phyloP scores from a whole-genome alignment of 2,797 vertebrate species.

The Coendou prehensilis region DNA sequence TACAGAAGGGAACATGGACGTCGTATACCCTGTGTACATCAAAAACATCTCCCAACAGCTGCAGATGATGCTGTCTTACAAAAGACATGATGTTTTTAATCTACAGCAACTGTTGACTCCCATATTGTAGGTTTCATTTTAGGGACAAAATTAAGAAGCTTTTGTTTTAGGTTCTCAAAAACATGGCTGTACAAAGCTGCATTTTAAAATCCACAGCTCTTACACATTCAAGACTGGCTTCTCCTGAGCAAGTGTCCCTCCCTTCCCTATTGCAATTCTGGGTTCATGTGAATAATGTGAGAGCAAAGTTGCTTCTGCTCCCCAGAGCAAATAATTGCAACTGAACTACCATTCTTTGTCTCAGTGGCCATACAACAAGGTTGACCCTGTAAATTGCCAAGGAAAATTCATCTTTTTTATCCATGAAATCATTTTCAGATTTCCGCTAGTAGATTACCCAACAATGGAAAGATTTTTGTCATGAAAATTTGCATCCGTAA shows the following conservation, averaged over 20 bases:
- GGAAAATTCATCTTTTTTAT: slow-evolving; percentile 41
- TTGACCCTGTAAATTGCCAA: not conserved
- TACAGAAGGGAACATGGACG: not conserved
- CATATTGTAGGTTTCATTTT: not conserved
- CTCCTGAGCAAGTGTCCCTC: not conserved
- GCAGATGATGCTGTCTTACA: not conserved
- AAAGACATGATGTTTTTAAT: slow-evolving; percentile 10
- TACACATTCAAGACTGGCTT: not conserved
- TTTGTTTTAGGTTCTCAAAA: slow-evolving; percentile 36
- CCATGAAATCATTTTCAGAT: slow-evolving; percentile 63
- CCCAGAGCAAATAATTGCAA: not conserved
- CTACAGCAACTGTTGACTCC: not conserved
- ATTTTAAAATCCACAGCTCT: slow-evolving; percentile 39
- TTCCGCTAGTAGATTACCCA: slow-evolving; percentile 56
- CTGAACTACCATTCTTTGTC: not conserved
- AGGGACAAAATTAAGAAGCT: not conserved
- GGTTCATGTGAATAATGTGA: not conserved
- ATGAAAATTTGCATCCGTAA: slow-evolving; percentile 56
- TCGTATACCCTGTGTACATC: rapidly evolving
- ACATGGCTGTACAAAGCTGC: not conserved
- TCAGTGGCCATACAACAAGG: not conserved
- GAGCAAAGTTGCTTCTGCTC: not conserved
- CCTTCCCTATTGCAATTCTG: not conserved
- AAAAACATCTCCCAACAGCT: not conserved
- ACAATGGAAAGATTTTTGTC: slow-evolving; percentile 53